phyloP scores from a whole-genome alignment of 2,113 vertebrate species.

The Oreochromis niloticus region DNA sequence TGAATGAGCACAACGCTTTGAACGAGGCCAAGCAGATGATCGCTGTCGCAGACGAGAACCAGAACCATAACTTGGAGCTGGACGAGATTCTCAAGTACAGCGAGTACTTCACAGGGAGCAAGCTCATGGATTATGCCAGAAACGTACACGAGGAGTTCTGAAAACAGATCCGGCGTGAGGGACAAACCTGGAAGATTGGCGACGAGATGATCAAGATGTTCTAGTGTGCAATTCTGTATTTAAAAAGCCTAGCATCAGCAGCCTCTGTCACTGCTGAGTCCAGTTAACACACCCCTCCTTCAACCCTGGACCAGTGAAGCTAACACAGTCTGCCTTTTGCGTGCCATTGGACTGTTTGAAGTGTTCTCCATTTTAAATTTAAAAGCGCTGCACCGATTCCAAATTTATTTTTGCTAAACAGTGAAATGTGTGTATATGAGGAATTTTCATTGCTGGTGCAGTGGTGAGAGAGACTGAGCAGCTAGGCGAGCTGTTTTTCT shows the following conservation, averaged over 20 bases:
- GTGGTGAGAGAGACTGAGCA: not conserved
- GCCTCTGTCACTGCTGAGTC: conserved; percentile 9
- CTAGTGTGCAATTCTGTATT: conserved; percentile 33
- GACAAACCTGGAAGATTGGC: not conserved
- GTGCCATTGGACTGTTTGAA: not conserved
- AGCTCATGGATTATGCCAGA: conserved; percentile 95
- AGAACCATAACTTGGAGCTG: conserved; percentile 86
- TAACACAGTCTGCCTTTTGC: not conserved
- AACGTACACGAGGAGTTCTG: conserved; percentile 97
- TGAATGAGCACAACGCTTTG: conserved; percentile 95
- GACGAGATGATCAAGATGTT: not conserved
- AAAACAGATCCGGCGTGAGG: conserved; percentile 24
- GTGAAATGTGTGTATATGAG: conserved; percentile 60
- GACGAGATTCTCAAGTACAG: conserved; percentile 96
- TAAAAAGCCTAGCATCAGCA: not conserved
- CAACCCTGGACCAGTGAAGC: not conserved
- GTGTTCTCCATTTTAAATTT: not conserved
- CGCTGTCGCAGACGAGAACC: conserved; percentile 94
- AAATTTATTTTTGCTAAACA: not conserved
- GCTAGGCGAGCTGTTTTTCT: not conserved
- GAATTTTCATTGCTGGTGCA: not conserved
- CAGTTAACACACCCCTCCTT: not conserved
- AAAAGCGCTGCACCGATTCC: not conserved
- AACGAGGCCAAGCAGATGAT: conserved; percentile 99
- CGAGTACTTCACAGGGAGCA: conserved; percentile 97